phyloP scores from a whole-genome alignment of 2,797 vertebrate genomes.

The Ambastaia sidthimunki region DNA sequence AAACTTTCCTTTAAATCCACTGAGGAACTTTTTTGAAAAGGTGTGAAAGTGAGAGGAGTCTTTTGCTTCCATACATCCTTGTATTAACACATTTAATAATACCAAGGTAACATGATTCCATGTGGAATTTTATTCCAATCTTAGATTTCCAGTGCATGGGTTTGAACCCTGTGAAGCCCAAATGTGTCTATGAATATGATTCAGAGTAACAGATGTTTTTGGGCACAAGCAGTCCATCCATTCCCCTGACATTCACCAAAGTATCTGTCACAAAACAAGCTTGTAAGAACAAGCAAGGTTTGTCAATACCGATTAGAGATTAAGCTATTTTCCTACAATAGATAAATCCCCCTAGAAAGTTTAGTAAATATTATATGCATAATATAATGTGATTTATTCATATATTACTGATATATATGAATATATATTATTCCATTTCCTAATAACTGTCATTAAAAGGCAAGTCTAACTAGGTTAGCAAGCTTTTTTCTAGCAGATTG shows the following conservation, averaged over 20 bases:
- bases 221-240: neutral
- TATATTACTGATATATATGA: no score
- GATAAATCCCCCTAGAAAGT: no score
- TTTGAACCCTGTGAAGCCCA: neutral
- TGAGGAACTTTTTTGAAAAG: no score
- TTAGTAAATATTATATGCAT: no score
- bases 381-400: no score
- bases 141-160: neutral
- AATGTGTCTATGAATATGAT: constrained; percentile 9
- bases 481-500: constrained; percentile 29
- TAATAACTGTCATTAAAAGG: constrained; percentile 43
- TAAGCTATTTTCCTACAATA: neutral
- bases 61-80: neutral
- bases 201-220: constrained; percentile 11
- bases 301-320: constrained; percentile 1
- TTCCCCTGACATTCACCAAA: neutral
- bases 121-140: neutral
- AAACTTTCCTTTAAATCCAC: no score
- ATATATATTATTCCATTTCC: constrained; percentile 32
- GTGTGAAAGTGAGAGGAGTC: neutral
- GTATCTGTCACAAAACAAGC: neutral
- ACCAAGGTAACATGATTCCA: neutral
- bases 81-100: neutral
- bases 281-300: neutral
- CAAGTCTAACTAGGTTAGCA: constrained; percentile 51